Conservation (phyloP, 2,797 vertebrate genomes). For the Thaleichthys pacificus region DNA sequence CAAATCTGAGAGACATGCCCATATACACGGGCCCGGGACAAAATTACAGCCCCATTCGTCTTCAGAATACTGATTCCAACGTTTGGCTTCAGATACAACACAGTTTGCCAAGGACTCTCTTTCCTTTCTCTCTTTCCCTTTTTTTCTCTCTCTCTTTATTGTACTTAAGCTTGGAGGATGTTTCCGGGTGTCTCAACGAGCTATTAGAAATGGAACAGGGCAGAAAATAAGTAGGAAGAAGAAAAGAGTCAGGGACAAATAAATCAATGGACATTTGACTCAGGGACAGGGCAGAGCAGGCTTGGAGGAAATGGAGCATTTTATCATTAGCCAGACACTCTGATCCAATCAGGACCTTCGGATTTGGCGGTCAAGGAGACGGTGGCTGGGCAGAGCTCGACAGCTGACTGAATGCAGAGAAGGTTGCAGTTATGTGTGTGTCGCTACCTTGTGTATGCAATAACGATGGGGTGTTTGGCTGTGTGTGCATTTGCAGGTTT, state of each 20-base stretch:
- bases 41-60: constrained; percentile 19
- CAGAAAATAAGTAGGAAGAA: constrained; percentile 18
- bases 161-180: background rate
- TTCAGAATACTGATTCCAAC: constrained; percentile 40
- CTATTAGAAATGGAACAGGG: constrained; percentile 1
- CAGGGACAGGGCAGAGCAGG: background rate
- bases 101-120: constrained; percentile 35
- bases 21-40: constrained; percentile 7
- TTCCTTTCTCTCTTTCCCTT: background rate
- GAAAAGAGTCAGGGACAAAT: constrained; percentile 4
- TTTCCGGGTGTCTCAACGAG: background rate
- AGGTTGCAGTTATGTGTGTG: background rate
- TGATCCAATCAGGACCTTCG: constrained; percentile 11
- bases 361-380: constrained; percentile 1
- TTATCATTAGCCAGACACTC: constrained; percentile 19
- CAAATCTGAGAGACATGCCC: background rate
- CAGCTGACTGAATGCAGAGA: background rate
- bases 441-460: background rate
- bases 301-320: constrained; percentile 19
- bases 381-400: constrained; percentile 1
- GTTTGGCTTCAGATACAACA: constrained; percentile 33
- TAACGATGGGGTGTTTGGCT: background rate
- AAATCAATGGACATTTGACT: constrained; percentile 17
- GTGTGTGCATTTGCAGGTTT: background rate
- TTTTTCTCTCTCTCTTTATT: background rate